Evolutionary conservation across 2,888 invertebrate genomes (phyloP), one percentile per base, ranked within the genome.

Genomic region (Tetrapedia diversipes): DNA sequence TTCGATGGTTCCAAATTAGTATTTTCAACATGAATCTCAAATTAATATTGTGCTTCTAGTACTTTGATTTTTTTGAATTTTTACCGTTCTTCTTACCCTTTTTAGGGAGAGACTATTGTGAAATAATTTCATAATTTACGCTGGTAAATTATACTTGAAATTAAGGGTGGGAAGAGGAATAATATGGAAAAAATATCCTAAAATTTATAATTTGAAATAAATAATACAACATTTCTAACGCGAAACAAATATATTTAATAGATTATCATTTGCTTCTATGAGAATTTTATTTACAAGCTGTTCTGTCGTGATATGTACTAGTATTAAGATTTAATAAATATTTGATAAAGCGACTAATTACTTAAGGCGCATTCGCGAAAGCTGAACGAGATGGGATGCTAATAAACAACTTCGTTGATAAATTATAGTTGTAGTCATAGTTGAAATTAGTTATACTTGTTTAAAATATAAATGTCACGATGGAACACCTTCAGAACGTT

Each of bases 271-370:
- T 77, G 41, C 66, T 57, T 41, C 77, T 66, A 77, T 65, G 24
- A 53, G 61, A 69, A 68, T 68, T 74, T 59, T 78, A 79, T 79
- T 64, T 79, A 79, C 79, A 79, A 73, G 63, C 63, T 57, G 53
- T 57, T 51, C 22, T 66, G 29, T 61, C 34, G 43, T 57, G 16
- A 63, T 54, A 68, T 22, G 24, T 49, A 37, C 39, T 53, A 59
- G 11, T 54, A 60, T 34, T 51, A 59, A 29, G 16, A 56, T 63
- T 60, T 51, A 67, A 53, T 67, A 67, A 74, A 63, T 49, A 66
- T 49, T 29, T 19, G 29, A 54, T 34, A 66, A 19, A 61, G 11
- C 61, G n/a, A 45, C 61, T 74, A 61, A 41, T 61, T n/a, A n/a
- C n/a, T n/a, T 37, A 29, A 43, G 19, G 24, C 34, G 37, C 27